phyloP scores from a whole-genome alignment of 2,113 vertebrate species.

The Hippocampus mohnikei region DNA sequence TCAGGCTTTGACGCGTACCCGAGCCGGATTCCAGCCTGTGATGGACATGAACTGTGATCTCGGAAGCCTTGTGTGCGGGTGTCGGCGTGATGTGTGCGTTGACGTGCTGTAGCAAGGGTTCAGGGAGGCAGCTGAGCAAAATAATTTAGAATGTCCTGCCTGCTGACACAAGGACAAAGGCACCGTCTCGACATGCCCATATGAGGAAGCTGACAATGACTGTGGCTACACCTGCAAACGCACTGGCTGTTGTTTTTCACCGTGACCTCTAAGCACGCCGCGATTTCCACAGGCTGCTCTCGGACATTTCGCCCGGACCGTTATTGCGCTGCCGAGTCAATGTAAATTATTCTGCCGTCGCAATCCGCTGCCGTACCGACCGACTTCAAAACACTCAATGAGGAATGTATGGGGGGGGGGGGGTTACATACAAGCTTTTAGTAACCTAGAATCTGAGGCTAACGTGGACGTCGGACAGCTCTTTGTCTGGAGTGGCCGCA shows the following conservation, averaged over 20 bases:
- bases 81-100: slow-evolving; percentile 73
- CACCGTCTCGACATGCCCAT: slow-evolving; percentile 69
- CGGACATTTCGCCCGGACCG: background rate
- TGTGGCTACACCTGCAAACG: slow-evolving; percentile 70
- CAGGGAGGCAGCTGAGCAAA: slow-evolving; percentile 79
- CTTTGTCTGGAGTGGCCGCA: slow-evolving; percentile 52
- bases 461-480: slow-evolving; percentile 16
- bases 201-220: slow-evolving; percentile 71
- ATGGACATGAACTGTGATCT: slow-evolving; percentile 64
- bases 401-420: background rate
- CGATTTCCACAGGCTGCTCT: slow-evolving; percentile 55
- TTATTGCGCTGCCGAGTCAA: slow-evolving; percentile 17
- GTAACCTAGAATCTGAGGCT: background rate
- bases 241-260: slow-evolving; percentile 72
- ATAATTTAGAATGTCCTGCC: slow-evolving; percentile 79
- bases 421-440: background rate
- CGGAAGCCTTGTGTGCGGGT: slow-evolving; percentile 48
- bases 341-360: background rate
- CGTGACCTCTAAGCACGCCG: slow-evolving; percentile 70
- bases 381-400: background rate
- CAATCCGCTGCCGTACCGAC: background rate
- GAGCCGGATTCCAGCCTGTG: slow-evolving; percentile 52
- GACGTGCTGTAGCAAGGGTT: slow-evolving; percentile 77
- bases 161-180: slow-evolving; percentile 81
- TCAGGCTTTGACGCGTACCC: slow-evolving; percentile 7